Percentiles rank a stretch among this genome's conserved stretches.
Evolutionary conservation across 2,888 invertebrate genomes (phyloP).

Genomic region (Mactromeris polynyma): DNA sequence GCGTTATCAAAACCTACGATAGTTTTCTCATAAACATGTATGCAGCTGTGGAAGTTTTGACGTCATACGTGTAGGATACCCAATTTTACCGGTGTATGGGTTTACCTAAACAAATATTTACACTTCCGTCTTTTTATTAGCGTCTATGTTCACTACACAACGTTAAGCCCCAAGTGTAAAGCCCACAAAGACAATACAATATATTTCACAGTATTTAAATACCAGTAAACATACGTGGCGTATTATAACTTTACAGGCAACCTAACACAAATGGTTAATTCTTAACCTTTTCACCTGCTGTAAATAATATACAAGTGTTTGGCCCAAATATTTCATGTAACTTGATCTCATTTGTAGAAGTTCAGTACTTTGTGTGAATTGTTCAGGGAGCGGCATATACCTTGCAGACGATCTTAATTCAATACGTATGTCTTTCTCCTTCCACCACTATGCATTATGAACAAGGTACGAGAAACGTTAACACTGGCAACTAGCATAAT

Average conservation of each 20-base stretch:
- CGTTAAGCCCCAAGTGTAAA: background rate
- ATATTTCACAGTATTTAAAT: background rate
- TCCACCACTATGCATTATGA: background rate
- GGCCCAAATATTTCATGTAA: background rate
- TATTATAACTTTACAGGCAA: background rate
- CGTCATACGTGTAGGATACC: background rate
- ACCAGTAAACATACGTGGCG: background rate
- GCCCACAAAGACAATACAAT: background rate
- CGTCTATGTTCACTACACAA: background rate
- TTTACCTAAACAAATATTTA: conserved; percentile 16
- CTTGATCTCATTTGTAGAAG: background rate
- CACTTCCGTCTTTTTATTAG: background rate
- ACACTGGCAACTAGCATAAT: background rate
- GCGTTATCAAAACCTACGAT: background rate
- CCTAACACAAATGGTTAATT: background rate
- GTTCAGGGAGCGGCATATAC: background rate
- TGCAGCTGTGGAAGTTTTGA: background rate
- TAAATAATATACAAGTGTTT: background rate
- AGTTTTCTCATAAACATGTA: background rate
- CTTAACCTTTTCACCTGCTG: background rate
- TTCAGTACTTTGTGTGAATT: too few species aligned
- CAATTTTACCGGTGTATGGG: background rate
- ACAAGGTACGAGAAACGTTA: background rate
- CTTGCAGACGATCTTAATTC: background rate
- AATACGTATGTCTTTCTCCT: background rate